A percentile compares a stretch with the other conserved stretches of the same genome.
These are phyloP conservation scores for Metridium senile DNA, from an alignment of 92 coral and sea anemone species.

Conservation along the genomic window DNA sequence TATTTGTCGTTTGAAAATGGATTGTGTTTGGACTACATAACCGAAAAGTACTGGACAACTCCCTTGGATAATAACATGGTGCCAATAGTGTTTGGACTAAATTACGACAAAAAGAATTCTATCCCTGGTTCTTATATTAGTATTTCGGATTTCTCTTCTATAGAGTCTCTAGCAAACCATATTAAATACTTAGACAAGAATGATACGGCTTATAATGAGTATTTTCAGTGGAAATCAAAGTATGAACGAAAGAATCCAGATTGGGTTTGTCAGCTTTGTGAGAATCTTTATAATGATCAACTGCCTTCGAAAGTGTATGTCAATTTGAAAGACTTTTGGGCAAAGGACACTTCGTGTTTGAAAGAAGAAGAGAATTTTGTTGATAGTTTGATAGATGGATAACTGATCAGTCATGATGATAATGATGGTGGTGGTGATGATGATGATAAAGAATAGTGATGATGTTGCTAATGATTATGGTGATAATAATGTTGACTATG, in stretches of 20 bases:
- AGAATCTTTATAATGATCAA: constrained; percentile 49
- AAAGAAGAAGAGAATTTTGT: neutral
- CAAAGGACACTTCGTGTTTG: constrained; percentile 8
- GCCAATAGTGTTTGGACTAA: constrained; percentile 82
- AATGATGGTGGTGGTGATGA: neutral
- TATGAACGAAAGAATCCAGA: constrained; percentile 3
- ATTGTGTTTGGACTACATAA: constrained; percentile 75
- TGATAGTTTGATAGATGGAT: neutral
- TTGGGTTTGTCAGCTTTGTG: constrained; percentile 91
- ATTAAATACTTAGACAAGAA: constrained; percentile 59
- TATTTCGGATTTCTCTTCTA: constrained; percentile 71
- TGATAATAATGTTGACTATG: too few relatives aligned
- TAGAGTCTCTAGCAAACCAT: constrained; percentile 62
- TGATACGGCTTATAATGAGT: constrained; percentile 84
- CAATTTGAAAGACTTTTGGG: constrained; percentile 24
- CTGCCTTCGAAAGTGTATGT: constrained; percentile 28
- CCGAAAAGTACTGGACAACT: constrained; percentile 89
- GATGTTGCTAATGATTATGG: too few relatives aligned
- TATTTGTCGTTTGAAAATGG: constrained; percentile 83
- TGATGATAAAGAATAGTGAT: too few relatives aligned
- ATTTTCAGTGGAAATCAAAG: constrained; percentile 72
- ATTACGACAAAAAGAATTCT: constrained; percentile 63
- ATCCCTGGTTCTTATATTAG: constrained; percentile 93
- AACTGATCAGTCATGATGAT: too few relatives aligned
- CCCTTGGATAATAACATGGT: constrained; percentile 60